Evolutionary conservation across 2,797 vertebrate genomes (phyloP), one percentile per base, ranked within the genome.

Genomic region (Acridotheres tristis): DNA sequence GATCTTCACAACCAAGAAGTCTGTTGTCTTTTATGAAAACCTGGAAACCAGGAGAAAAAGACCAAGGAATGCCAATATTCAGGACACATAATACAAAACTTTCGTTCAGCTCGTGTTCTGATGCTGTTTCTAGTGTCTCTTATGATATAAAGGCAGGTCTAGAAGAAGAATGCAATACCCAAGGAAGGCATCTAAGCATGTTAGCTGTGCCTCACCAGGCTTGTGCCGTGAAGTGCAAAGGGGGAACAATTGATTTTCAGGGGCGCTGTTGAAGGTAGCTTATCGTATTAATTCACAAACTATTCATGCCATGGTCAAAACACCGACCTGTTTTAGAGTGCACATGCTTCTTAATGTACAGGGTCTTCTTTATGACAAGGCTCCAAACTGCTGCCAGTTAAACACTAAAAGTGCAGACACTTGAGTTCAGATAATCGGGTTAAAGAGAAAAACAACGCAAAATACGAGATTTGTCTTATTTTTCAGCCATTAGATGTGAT

Each of bases 21-120:
- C 85, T 89, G 66, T 58, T 75, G 82, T 80, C 58, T 93, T 92
- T 92, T 67, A 57, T 48, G 59, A 90, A 88, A 71, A 93, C 66
- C 82, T 88, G 76, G 66, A 93, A 92, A 32, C 50, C 26, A 43
- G n/a, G 42, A 90, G 65, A 53, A 91, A 53, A 2, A 0, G 4
- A 16, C 82, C 20, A 71, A 92, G 30, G n/a, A 76, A 65, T 62
- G 79, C 47, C 53, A 79, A 5, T 74, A 62, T 85, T 89, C 74
- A 67, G 53, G 68, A 68, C 29, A 45, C 1, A 1, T 40, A 71
- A 65, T 20, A 59, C 29, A 91, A 85, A 93, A 48, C 18, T 85
- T 43, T 38, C 2, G 2, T 81, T 89, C 38, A 65, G 29, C 48
- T 94, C n/a, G 66, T 62, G 38, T 71, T 86, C 76, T 74, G 38